phyloP scores from a whole-genome alignment of 2,888 invertebrate genomes.

The Megastigmus dorsalis region DNA sequence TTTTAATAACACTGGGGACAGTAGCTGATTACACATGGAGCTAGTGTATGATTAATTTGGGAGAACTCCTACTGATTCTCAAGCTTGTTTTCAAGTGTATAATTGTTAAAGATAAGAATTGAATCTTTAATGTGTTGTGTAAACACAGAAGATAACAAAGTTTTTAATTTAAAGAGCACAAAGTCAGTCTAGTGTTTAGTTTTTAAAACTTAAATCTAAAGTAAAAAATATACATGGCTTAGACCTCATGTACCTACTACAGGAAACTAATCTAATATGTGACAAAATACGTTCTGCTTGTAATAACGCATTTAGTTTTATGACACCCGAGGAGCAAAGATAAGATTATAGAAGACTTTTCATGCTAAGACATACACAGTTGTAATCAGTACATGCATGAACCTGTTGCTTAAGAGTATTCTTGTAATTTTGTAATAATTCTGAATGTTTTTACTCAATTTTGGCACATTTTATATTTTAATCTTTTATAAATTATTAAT shows the following conservation, averaged over 20 bases:
- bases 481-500: background rate
- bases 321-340: slow-evolving; percentile 37
- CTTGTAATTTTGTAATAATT: slow-evolving; percentile 13
- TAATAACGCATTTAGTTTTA: slow-evolving; percentile 42
- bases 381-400: slow-evolving; percentile 32
- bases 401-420: slow-evolving; percentile 4
- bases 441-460: background rate
- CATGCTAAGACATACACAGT: slow-evolving; percentile 1
- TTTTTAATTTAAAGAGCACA: slow-evolving; percentile 9
- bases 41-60: slow-evolving; percentile 30
- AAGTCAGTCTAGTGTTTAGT: background rate
- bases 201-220: background rate
- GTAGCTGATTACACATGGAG: background rate
- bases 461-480: slow-evolving; percentile 4
- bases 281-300: slow-evolving; percentile 33
- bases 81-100: slow-evolving; percentile 34
- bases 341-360: slow-evolving; percentile 48
- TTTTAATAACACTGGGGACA: too few relatives aligned
- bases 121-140: slow-evolving; percentile 29
- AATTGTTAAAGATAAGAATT: slow-evolving; percentile 46
- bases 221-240: background rate
- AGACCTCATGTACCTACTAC: background rate
- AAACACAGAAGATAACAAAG: slow-evolving; percentile 33
- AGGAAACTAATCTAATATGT: slow-evolving; percentile 4
- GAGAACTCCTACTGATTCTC: slow-evolving; percentile 20